Base-by-base conservation (phyloP, 1,140 invertebrate genomes). In the Drusus annulatus region DNA sequence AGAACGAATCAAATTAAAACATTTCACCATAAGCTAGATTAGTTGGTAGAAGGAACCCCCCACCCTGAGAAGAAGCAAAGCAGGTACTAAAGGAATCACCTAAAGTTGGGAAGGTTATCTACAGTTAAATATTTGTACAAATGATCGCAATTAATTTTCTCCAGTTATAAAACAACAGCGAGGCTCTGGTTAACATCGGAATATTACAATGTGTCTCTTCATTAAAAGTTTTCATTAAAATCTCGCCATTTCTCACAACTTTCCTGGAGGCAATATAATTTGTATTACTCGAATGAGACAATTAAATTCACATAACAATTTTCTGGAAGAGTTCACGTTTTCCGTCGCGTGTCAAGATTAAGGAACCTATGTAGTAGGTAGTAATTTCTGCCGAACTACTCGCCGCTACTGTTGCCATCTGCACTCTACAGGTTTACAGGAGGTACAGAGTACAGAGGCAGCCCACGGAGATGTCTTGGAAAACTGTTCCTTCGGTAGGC, bases 91-190 rank as follows among this genome's bases (percentile, higher is more conserved):
- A 2, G 8, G 36, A 13, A 45, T 36, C 31, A 45, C 36, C 36
- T 45, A 1, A 45, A 45, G 36, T 45, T 45, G n/a, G 19, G 5
- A 17, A 60, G 19, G 56, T 60, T 60, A 60, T 8, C 17, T 17
- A 21, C 17, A 21, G 56, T 60, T 17, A n/a, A 19, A 65, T 65
- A 65, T 65, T 31, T 28, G 62, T 65, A 25, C 62, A 65, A 65
- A 65, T 25, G 25, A 31, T 31, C 62, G 16, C 17, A 65, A 65
- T 65, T 65, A 65, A 65, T 25, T 65, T 65, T 65, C 62, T 65
- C 62, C 10, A 13, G 36, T 28, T 16, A 65, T 21, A 65, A 65
- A 65, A 65, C 62, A 65, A 65, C 62, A 65, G 28, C 36, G 62
- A 25, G 36, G 62, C 8, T 45, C 10, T 45, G 36, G 36, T 45